Evolutionary conservation across 2,797 vertebrate species (phyloP).

Genomic region (Schizopygopsis malacanthus): DNA sequence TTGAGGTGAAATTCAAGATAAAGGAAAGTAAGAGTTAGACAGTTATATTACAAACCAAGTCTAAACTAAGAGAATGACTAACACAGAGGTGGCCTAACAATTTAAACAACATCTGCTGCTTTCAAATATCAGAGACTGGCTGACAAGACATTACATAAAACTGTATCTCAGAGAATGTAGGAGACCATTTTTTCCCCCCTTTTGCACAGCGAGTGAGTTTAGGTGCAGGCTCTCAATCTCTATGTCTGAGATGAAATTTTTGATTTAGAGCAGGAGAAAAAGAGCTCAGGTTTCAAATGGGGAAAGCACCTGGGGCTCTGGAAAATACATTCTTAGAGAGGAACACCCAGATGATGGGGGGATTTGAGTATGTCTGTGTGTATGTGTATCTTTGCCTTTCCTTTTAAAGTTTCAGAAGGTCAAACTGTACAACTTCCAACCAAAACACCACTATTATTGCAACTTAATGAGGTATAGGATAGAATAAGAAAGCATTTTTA

Average conservation of each 20-base stretch:
- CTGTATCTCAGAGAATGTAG: slow-evolving; percentile 40
- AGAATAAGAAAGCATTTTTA: background rate
- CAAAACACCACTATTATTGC: background rate
- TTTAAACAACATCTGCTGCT: slow-evolving; percentile 14
- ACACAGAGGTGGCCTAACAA: slow-evolving; percentile 28
- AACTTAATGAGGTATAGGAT: background rate
- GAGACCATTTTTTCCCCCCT: background rate
- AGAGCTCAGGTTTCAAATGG: slow-evolving; percentile 59
- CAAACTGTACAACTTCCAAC: slow-evolving; percentile 15
- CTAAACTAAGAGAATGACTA: slow-evolving; percentile 34
- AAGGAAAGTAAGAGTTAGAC: slow-evolving; percentile 3
- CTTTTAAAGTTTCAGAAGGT: slow-evolving; percentile 35
- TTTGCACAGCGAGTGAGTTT: slow-evolving; percentile 43
- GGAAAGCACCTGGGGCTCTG: slow-evolving; percentile 64
- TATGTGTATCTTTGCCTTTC: slow-evolving; percentile 34
- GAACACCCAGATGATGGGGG: slow-evolving; percentile 40
- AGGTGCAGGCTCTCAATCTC: slow-evolving; percentile 8
- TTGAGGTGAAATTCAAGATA: slow-evolving; percentile 12
- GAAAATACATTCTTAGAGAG: slow-evolving; percentile 50
- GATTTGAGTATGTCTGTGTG: slow-evolving; percentile 16
- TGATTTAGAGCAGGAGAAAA: slow-evolving; percentile 39
- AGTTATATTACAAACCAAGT: slow-evolving; percentile 32
- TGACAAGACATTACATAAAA: slow-evolving; percentile 35
- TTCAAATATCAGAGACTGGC: background rate
- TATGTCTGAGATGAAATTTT: slow-evolving; percentile 32